Evolutionary conservation across 1,140 invertebrate species (phyloP).

Genomic region (Sweltsa coloradensis): DNA sequence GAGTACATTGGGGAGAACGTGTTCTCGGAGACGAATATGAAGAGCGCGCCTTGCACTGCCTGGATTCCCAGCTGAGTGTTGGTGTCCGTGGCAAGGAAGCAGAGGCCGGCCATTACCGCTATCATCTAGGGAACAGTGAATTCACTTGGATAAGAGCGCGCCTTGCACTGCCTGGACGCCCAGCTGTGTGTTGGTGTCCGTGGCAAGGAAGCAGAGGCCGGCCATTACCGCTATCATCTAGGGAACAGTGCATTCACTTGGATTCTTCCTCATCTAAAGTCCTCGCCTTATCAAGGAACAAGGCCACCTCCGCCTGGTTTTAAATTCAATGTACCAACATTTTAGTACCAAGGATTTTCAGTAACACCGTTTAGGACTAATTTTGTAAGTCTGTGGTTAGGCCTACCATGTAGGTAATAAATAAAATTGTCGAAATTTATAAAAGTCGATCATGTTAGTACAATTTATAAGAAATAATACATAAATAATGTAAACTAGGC

Average conservation of each 20-base stretch:
- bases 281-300: background rate
- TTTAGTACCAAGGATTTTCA: too few relatives aligned
- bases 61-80: slow-evolving; percentile 65
- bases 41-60: slow-evolving; percentile 67
- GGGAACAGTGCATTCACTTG: slow-evolving; percentile 20
- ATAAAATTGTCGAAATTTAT: too few relatives aligned
- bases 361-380: too few relatives aligned
- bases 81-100: slow-evolving; percentile 54
- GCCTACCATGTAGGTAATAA: too few relatives aligned
- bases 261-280: slow-evolving; percentile 6
- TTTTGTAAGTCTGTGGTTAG: too few relatives aligned
- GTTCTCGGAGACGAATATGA: slow-evolving; percentile 75
- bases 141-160: too few relatives aligned
- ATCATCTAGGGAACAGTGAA: too few relatives aligned
- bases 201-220: slow-evolving; percentile 64
- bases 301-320: background rate
- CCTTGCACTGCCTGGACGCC: slow-evolving; percentile 76
- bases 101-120: slow-evolving; percentile 61
- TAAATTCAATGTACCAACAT: too few relatives aligned
- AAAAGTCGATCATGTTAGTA: too few relatives aligned
- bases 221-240: slow-evolving; percentile 60
- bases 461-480: too few relatives aligned
- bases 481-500: too few relatives aligned
- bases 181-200: slow-evolving; percentile 48
- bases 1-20: slow-evolving; percentile 79